Evolutionary conservation across 2,888 invertebrate genomes (phyloP).

Genomic region (Clistopyga incitator): DNA sequence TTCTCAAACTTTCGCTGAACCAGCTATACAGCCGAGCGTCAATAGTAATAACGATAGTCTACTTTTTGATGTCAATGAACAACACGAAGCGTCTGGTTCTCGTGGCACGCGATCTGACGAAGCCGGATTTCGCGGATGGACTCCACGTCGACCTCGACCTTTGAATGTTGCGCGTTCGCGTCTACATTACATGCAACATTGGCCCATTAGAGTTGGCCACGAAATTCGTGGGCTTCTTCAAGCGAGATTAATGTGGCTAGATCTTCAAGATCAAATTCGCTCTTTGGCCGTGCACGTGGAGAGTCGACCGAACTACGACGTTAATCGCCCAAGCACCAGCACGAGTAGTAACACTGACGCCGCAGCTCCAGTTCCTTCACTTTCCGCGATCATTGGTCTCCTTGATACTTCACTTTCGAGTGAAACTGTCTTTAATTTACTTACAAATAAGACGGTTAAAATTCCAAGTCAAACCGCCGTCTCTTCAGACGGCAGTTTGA

Average conservation of each 20-base stretch:
- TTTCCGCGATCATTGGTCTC: background rate
- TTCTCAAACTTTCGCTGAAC: background rate
- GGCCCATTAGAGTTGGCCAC: conserved; percentile 73
- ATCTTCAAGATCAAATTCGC: conserved; percentile 87
- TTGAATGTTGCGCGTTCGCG: background rate
- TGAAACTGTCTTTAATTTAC: background rate
- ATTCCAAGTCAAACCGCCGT: background rate
- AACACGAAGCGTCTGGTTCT: conserved; percentile 36
- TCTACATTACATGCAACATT: background rate
- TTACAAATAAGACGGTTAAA: too few relatives aligned
- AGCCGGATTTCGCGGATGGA: conserved; percentile 41
- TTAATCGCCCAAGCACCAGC: conserved; percentile 62
- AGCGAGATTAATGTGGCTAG: conserved; percentile 88
- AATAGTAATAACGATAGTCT: background rate
- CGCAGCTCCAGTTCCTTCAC: conserved; percentile 27
- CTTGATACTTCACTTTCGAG: background rate
- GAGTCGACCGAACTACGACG: conserved; percentile 47
- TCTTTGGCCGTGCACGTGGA: conserved; percentile 84
- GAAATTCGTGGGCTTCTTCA: conserved; percentile 85
- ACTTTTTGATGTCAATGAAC: background rate
- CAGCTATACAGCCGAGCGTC: background rate
- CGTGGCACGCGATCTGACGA: conserved; percentile 35
- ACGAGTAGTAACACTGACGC: conserved; percentile 24
- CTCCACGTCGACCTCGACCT: background rate
- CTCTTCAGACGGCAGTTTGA: background rate